These are phyloP conservation scores for Julus scanicus DNA, from an alignment of 2,888 invertebrate species.

Conservation along the genomic window DNA sequence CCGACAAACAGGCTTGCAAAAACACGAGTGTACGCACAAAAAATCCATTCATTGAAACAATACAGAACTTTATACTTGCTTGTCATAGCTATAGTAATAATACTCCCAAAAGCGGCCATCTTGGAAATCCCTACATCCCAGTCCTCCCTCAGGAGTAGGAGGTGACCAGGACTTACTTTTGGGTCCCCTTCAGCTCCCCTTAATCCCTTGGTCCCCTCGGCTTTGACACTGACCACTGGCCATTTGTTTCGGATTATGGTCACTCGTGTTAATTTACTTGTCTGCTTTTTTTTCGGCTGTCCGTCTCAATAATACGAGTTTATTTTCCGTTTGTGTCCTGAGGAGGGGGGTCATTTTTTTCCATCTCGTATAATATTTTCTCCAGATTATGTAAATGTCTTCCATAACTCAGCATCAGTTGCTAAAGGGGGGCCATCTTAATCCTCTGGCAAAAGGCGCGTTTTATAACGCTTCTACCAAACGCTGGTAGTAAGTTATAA, in stretches of 20 bases:
- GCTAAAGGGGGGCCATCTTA: background rate
- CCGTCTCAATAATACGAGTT: background rate
- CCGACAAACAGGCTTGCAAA: no score
- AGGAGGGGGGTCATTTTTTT: background rate
- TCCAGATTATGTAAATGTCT: background rate
- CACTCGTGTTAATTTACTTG: slow-evolving; percentile 2
- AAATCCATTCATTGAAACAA: no score
- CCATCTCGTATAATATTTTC: background rate
- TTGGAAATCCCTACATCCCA: no score
- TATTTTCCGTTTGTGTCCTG: background rate
- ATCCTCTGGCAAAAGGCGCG: background rate
- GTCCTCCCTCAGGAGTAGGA: no score
- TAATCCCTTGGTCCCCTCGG: background rate
- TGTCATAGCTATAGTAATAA: no score
- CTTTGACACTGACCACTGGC: background rate
- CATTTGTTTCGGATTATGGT: background rate
- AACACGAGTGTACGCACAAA: no score
- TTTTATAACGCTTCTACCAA: background rate
- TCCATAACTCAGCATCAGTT: background rate
- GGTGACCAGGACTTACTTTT: no score
- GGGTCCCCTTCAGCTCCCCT: no score
- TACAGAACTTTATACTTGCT: no score
- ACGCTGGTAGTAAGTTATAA: background rate
- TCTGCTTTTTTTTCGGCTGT: background rate
- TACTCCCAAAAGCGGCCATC: no score